A percentile compares a stretch with the other conserved stretches of the same genome.
These are phyloP conservation scores for Oncorhynchus kisutch DNA, from an alignment of 2,113 vertebrate species.

Conservation along the genomic window DNA sequence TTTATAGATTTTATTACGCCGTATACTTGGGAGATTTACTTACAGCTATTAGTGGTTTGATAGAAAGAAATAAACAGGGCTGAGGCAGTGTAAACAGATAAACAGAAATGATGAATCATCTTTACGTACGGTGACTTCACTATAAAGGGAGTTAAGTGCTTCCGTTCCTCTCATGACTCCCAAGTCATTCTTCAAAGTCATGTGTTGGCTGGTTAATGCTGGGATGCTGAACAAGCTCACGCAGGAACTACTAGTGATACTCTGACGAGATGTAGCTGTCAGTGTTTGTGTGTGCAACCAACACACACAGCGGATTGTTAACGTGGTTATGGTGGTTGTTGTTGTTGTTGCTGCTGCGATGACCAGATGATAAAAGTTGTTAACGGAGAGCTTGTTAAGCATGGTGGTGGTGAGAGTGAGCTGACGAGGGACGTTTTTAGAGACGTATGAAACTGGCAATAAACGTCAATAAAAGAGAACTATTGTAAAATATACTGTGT, in stretches of 20 bases:
- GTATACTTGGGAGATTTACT: constrained; percentile 7
- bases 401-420: neutral
- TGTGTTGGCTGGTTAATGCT: neutral
- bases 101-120: neutral
- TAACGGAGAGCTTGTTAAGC: neutral
- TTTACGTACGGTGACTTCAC: neutral
- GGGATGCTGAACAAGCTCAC: too few species aligned
- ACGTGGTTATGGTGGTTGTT: too few species aligned
- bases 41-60: constrained; percentile 2
- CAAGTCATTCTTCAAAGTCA: neutral
- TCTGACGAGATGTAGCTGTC: too few species aligned
- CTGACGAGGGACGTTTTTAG: neutral
- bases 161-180: constrained; percentile 8
- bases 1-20: neutral
- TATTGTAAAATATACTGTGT: too few species aligned
- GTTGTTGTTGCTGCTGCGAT: too few species aligned
- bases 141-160: neutral
- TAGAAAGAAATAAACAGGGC: neutral
- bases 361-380: too few species aligned
- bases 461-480: neutral
- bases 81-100: neutral
- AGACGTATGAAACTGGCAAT: neutral
- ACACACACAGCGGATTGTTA: too few species aligned
- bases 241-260: too few species aligned
- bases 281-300: too few species aligned